These are phyloP conservation scores for cattle (Bos taurus) DNA, from an alignment of 2,113 vertebrate species.

Conservation along the genomic window ARS-UCD2.0 NC_037343.1:47304001-47304500, in stretches of 20 bases:
- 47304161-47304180: not conserved
- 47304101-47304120: constrained; percentile 50
- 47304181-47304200: not conserved
- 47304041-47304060: not conserved
- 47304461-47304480: accelerated
- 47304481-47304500: not conserved
- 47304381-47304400: not conserved
- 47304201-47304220: not conserved
- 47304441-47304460: accelerated
- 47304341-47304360: not conserved
- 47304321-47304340: not conserved
- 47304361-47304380: not conserved
- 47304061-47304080: not conserved
- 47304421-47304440: not conserved
- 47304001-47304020: not conserved
- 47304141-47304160: constrained; percentile 31
- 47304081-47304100: constrained; percentile 34
- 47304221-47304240: not conserved
- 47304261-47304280: accelerated
- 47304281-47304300: accelerated
- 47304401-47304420: accelerated
- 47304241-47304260: accelerated
- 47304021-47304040: not conserved
- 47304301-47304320: accelerated
- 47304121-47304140: constrained; percentile 63